These are phyloP conservation scores for Chrysaora quinquecirrha DNA, from an alignment of 30 jellyfish, hydroid and myxozoan species.

Conservation along the genomic window DNA sequence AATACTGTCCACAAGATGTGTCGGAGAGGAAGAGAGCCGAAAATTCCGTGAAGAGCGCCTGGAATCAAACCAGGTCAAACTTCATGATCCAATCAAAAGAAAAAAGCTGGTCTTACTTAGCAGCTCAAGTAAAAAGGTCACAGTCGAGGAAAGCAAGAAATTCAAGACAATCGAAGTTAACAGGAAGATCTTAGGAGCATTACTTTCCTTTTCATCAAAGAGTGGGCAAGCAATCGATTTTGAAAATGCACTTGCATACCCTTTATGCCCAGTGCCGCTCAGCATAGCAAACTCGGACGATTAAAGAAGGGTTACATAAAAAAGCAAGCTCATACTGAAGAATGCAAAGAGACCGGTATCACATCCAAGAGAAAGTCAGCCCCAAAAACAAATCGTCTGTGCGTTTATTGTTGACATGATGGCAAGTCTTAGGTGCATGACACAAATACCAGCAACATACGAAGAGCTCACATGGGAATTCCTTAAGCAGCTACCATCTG, in stretches of 20 bases:
- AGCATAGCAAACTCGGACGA: conserved; percentile 33
- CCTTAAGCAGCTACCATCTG: background rate
- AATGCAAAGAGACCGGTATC: background rate
- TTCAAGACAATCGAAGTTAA: background rate
- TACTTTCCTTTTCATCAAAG: background rate
- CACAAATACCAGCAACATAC: background rate
- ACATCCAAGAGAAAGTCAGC: background rate
- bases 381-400: background rate
- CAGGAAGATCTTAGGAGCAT: conserved; percentile 15
- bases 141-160: background rate
- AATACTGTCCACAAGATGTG: background rate
- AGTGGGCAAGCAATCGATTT: conserved; percentile 14
- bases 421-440: background rate
- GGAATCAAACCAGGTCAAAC: background rate
- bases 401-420: conserved; percentile 17
- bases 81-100: conserved; percentile 14
- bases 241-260: conserved; percentile 16
- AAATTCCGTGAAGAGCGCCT: background rate
- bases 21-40: background rate
- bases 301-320: background rate
- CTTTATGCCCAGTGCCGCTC: conserved; percentile 18
- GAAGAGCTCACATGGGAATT: conserved; percentile 42
- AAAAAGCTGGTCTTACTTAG: background rate
- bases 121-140: background rate
- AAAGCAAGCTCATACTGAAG: background rate